Base-by-base conservation (phyloP, 1,140 invertebrate genomes). In the Zaprionus nigranus region DNA sequence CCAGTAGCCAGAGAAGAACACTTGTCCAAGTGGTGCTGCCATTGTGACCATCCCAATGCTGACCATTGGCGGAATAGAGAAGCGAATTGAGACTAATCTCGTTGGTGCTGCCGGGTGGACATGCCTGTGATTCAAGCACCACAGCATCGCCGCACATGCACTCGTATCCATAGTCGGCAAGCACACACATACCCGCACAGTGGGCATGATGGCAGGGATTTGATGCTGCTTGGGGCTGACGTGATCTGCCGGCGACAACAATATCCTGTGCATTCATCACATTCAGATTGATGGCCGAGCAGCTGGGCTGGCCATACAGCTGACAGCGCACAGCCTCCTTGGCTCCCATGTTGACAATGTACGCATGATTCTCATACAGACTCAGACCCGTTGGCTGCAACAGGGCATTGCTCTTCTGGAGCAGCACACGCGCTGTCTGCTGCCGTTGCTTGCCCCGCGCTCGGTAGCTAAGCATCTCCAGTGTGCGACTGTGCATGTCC, bases 291-390 rank as follows among this genome's bases (percentile, higher is more conserved):
- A 93, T 93, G 1, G 85, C 84, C 57, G 92, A 76, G 69, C 95
- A 95, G 0, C 59, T 71, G 2, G 92, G 90, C 2, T 80, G 43
- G 1, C 92, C 94, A 60, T 93, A 94, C 1, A 95, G 78, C 9
- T 93, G 90, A 78, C 95, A 96, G 53, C 94, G 94, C 38, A 90
- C 90, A 22, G 95, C 86, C 36, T 93, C 92, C 54, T 83, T 93
- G 1, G 93, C 91, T 17, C 93, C 93, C 20, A 91, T 84, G 15
- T 92, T 93, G 0, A 94, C 81, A 82, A 94, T 95, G 77, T 94
- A 96, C 1, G 95, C 88, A 49, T 94, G 88, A 78, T 96, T 94
- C 82, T 96, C 95, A 82, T 94, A 95, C 12, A 96, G 79, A n/a
- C 90, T 93, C 1, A 96, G 78, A 0, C 93, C 93, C 2, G 91